Conservation (phyloP, 2,888 invertebrate genomes). For the Leucoma salicis region DNA sequence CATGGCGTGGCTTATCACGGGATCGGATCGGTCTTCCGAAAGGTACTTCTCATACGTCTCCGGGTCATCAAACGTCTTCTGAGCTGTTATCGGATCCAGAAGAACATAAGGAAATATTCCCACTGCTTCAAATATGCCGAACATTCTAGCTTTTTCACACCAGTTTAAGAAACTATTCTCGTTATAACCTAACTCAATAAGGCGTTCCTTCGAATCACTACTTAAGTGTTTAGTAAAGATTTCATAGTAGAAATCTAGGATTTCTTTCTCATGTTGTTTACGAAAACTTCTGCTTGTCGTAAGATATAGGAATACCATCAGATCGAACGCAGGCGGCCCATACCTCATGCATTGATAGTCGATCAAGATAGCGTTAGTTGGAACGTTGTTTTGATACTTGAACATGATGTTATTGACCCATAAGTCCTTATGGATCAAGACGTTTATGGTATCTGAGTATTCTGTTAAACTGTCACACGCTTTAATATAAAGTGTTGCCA, state of each 20-base stretch:
- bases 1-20: slow-evolving; percentile 39
- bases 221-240: slow-evolving; percentile 43
- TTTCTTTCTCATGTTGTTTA: slow-evolving; percentile 40
- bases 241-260: slow-evolving; percentile 49
- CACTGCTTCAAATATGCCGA: slow-evolving; percentile 36
- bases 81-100: slow-evolving; percentile 42
- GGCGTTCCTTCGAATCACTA: slow-evolving; percentile 35
- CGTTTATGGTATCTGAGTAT: slow-evolving; percentile 51
- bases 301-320: slow-evolving; percentile 53
- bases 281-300: slow-evolving; percentile 54
- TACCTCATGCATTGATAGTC: slow-evolving; percentile 66
- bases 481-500: slow-evolving; percentile 39
- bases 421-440: slow-evolving; percentile 62
- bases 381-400: slow-evolving; percentile 46
- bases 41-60: slow-evolving; percentile 36
- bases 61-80: slow-evolving; percentile 43
- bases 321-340: slow-evolving; percentile 64
- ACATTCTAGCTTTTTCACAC: slow-evolving; percentile 46
- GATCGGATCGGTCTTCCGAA: slow-evolving; percentile 39
- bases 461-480: slow-evolving; percentile 49
- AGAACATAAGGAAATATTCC: slow-evolving; percentile 39
- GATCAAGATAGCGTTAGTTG: slow-evolving; percentile 51
- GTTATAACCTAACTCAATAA: slow-evolving; percentile 42
- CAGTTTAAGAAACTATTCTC: slow-evolving; percentile 35
- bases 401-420: slow-evolving; percentile 72